These are phyloP conservation scores for Ormia ochracea DNA, from an alignment of 2,888 invertebrate genomes.

Conservation along the genomic window DNA sequence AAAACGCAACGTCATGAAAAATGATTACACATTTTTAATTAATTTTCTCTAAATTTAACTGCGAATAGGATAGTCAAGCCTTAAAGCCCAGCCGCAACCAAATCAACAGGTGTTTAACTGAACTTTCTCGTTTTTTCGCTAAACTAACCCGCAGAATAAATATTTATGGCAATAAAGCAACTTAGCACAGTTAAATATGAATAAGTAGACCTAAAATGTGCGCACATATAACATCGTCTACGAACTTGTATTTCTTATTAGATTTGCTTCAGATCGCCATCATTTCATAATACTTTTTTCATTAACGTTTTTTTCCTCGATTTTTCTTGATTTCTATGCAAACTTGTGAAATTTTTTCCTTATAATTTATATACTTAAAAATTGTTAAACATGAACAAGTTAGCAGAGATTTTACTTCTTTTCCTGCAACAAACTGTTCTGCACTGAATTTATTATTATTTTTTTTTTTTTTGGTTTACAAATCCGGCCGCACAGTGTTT, in stretches of 20 bases:
- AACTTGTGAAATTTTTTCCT: constrained; percentile 48
- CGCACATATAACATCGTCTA: not conserved
- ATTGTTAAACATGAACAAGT: constrained; percentile 34
- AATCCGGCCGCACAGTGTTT: constrained; percentile 28
- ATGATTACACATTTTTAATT: constrained; percentile 44
- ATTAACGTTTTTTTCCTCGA: not conserved
- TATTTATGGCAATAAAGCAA: constrained; percentile 18
- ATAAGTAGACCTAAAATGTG: constrained; percentile 1
- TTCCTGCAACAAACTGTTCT: too few relatives aligned
- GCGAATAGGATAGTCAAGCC: constrained; percentile 33
- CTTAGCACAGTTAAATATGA: constrained; percentile 26
- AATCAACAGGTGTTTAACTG: constrained; percentile 37
- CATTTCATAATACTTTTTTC: constrained; percentile 21
- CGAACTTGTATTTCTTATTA: constrained; percentile 39
- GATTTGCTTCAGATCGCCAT: constrained; percentile 40
- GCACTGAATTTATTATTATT: constrained; percentile 2
- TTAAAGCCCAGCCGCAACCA: not conserved
- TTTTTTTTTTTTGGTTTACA: constrained; percentile 7
- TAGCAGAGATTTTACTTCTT: not conserved
- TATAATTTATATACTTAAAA: constrained; percentile 25
- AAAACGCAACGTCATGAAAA: not conserved
- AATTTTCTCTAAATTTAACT: constrained; percentile 30
- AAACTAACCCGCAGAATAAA: not conserved
- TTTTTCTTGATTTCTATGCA: constrained; percentile 6
- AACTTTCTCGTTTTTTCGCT: constrained; percentile 12